Conservation (phyloP, 2,797 vertebrate species). For the Sebastes jordani region DNA sequence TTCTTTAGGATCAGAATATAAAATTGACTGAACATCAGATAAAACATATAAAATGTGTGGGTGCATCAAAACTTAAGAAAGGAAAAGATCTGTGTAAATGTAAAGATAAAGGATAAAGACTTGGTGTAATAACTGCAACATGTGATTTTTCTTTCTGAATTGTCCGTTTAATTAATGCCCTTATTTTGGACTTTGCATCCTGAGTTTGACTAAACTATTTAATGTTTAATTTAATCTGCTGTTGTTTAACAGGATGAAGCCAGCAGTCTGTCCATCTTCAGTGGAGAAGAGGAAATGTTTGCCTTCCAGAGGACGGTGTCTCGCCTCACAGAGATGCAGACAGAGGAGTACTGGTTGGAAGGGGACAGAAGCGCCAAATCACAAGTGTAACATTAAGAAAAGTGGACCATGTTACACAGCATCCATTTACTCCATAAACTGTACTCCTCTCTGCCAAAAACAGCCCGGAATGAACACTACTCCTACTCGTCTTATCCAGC, state of each 20-base stretch:
- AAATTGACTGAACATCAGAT: not conserved
- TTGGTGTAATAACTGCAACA: not conserved
- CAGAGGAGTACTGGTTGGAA: constrained; percentile 93
- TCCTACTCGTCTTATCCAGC: constrained; percentile 3
- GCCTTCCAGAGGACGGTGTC: constrained; percentile 95
- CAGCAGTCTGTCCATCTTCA: constrained; percentile 91
- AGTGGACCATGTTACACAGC: not conserved
- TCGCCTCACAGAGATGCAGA: constrained; percentile 97
- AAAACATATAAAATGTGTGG: too few relatives aligned
- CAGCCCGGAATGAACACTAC: constrained; percentile 18
- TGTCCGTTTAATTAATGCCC: not conserved
- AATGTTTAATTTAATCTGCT: not conserved
- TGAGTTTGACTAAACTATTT: not conserved
- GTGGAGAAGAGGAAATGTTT: constrained; percentile 94
- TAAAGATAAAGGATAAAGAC: not conserved
- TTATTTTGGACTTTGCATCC: not conserved
- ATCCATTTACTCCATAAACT: not conserved
- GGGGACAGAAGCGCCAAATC: constrained; percentile 86
- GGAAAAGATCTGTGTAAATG: too few relatives aligned
- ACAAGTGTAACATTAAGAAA: constrained; percentile 23
- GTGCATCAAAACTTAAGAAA: too few relatives aligned
- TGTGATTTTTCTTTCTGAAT: not conserved
- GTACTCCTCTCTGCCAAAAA: constrained; percentile 18
- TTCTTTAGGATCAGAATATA: not conserved
- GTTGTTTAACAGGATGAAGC: constrained; percentile 75